These are phyloP conservation scores for Rhinichthys osculus DNA, from an alignment of 2,797 vertebrate genomes.

Conservation along the genomic window DNA sequence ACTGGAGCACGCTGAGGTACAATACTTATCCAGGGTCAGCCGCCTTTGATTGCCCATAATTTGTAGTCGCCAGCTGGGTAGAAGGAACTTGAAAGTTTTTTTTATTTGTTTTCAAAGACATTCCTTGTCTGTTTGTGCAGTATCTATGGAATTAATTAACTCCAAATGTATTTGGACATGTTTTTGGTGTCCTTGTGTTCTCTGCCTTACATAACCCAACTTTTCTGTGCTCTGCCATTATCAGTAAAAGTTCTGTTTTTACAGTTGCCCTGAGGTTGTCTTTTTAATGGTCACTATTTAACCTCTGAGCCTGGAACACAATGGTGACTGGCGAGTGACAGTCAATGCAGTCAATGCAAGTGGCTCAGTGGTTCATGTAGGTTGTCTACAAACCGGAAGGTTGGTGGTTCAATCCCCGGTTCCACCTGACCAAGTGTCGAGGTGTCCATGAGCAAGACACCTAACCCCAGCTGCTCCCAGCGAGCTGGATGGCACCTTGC, in stretches of 20 bases:
- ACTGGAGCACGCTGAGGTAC: not conserved
- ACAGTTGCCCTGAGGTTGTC: not conserved
- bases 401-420: too few relatives aligned
- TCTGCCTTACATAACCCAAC: not conserved
- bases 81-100: slow-evolving; percentile 27
- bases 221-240: not conserved
- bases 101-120: slow-evolving; percentile 39
- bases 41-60: slow-evolving; percentile 12
- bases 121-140: slow-evolving; percentile 38
- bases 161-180: slow-evolving; percentile 25
- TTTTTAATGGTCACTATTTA: slow-evolving; percentile 8
- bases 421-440: too few relatives aligned
- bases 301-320: not conserved
- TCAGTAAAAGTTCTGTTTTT: slow-evolving; percentile 29
- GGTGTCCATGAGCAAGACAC: too few relatives aligned
- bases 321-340: not conserved
- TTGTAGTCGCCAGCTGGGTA: not conserved
- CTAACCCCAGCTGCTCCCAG: too few relatives aligned
- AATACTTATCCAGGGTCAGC: slow-evolving; percentile 1
- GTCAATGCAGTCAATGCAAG: not conserved
- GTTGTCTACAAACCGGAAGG: too few relatives aligned
- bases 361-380: too few relatives aligned
- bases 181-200: slow-evolving; percentile 19
- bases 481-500: too few relatives aligned
- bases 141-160: slow-evolving; percentile 39